Percentiles rank a stretch among this genome's conserved stretches.
Evolutionary conservation across 2,888 invertebrate species (phyloP).

Genomic region (Philopedon plagiatum): DNA sequence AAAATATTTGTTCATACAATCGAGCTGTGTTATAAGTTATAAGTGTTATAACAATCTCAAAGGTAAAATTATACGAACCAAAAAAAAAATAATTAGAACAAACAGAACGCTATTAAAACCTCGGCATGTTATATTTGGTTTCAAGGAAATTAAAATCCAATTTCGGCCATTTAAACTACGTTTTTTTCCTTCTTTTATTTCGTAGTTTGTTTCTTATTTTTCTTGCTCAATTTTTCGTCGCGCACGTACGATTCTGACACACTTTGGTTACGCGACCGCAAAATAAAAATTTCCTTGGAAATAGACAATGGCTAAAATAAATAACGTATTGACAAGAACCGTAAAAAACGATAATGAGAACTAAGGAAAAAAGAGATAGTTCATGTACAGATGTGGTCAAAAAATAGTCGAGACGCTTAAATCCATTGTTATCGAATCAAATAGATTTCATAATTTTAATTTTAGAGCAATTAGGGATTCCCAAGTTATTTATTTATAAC

Average conservation of each 20-base stretch:
- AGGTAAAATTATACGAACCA: background rate
- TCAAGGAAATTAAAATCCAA: conserved; percentile 50
- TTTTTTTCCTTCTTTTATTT: conserved; percentile 43
- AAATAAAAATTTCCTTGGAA: conserved; percentile 34
- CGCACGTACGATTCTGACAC: conserved; percentile 59
- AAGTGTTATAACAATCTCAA: background rate
- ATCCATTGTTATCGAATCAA: too few species aligned
- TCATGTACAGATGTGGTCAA: background rate
- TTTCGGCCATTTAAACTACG: conserved; percentile 33
- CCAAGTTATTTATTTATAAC: too few species aligned
- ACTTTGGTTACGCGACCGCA: conserved; percentile 55
- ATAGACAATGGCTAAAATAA: background rate
- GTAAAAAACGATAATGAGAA: background rate
- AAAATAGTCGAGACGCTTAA: too few species aligned
- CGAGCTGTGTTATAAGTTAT: background rate
- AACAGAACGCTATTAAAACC: conserved; percentile 4
- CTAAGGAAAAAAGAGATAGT: background rate
- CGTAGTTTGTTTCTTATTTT: conserved; percentile 51
- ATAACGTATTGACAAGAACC: background rate
- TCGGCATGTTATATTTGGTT: conserved; percentile 32
- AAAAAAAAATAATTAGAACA: conserved; percentile 8
- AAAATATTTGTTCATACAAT: background rate
- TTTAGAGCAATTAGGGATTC: too few species aligned
- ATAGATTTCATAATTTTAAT: too few species aligned
- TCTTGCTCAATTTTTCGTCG: conserved; percentile 53